Conservation (phyloP, 2,797 vertebrate genomes). For the Helicolenus hilgendorfi region DNA sequence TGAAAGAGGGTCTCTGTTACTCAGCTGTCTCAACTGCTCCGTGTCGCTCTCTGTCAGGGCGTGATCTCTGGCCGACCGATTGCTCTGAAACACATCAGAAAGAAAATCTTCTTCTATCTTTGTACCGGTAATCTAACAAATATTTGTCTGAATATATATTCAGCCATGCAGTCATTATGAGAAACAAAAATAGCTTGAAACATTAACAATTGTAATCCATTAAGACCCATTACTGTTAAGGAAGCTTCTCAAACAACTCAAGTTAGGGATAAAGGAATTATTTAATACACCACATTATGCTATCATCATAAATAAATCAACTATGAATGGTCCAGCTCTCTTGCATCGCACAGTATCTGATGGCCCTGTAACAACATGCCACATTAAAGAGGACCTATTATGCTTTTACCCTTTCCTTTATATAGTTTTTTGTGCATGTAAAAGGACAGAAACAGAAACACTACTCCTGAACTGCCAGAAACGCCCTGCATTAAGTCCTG, state of each 20-base stretch:
- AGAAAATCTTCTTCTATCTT: neutral
- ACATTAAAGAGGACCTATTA: neutral
- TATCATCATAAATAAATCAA: conserved; percentile 45
- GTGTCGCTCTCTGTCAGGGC: conserved; percentile 95
- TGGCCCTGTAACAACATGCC: neutral
- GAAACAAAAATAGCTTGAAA: neutral
- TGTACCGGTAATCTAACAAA: neutral
- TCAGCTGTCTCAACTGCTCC: conserved; percentile 95
- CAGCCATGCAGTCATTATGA: neutral
- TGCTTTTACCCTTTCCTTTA: too few species aligned
- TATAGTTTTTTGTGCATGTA: too few species aligned
- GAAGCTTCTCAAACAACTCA: conserved; percentile 19
- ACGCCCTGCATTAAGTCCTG: too few species aligned
- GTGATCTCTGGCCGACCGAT: conserved; percentile 95
- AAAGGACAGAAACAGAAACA: too few species aligned
- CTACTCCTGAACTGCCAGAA: too few species aligned
- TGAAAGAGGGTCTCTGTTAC: conserved; percentile 96
- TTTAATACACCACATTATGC: conserved; percentile 19
- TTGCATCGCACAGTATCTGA: conserved; percentile 6
- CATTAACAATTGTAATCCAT: conserved; percentile 4
- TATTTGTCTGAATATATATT: neutral
- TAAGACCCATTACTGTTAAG: conserved; percentile 17
- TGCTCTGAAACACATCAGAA: conserved; percentile 90
- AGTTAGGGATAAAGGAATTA: conserved; percentile 44
- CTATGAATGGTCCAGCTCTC: neutral